These are phyloP conservation scores for Rhodinocichla rosea DNA, from an alignment of 2,113 vertebrate genomes.

Conservation along the genomic window DNA sequence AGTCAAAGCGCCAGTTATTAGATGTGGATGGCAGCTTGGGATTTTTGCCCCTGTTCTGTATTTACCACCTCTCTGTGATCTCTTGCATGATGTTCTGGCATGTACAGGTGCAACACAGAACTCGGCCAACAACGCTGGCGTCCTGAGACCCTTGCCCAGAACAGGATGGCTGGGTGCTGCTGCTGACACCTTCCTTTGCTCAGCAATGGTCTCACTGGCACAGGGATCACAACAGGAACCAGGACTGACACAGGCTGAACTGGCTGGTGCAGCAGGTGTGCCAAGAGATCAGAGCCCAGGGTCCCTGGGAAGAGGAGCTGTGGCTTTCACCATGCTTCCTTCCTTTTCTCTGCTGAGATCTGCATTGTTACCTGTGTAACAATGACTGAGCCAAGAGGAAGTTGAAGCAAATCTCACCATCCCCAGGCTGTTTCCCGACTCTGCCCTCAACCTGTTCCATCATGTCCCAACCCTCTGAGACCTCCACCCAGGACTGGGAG, in stretches of 20 bases:
- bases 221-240: not conserved
- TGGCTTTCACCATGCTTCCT: not conserved
- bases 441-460: not conserved
- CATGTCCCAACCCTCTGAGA: not conserved
- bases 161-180: not conserved
- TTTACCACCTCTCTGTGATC: not conserved
- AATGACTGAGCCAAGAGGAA: not conserved
- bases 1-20: not conserved
- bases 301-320: not conserved
- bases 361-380: not conserved
- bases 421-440: not conserved
- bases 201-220: not conserved
- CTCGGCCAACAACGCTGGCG: not conserved
- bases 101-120: not conserved
- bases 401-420: not conserved
- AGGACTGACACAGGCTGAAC: not conserved
- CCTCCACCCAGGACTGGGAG: not conserved
- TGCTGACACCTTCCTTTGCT: not conserved
- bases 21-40: not conserved
- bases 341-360: not conserved
- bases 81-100: not conserved
- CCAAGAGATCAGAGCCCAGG: not conserved
- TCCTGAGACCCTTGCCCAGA: not conserved
- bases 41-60: not conserved
- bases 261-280: not conserved